These are phyloP conservation scores for Muscicapa comitata DNA, from an alignment of 2,797 vertebrate species.

Conservation along the genomic window DNA sequence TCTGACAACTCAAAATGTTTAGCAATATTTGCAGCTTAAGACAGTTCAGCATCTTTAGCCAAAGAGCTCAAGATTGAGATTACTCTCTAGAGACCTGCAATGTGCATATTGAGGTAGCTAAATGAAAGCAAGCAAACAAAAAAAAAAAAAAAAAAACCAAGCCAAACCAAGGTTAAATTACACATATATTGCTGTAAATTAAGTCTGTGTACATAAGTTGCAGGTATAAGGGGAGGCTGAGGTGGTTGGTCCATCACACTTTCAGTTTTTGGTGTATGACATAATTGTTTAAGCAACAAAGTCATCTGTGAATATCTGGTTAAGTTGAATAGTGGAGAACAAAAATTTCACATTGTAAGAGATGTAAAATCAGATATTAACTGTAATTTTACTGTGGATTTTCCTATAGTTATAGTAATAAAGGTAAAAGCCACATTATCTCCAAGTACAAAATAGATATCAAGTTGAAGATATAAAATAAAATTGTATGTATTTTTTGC, in stretches of 20 bases:
- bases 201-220: background rate
- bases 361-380: background rate
- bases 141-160: no score
- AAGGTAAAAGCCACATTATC: background rate
- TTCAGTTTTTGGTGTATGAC: background rate
- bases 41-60: background rate
- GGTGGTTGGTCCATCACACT: background rate
- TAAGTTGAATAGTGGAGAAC: background rate
- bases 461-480: background rate
- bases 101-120: background rate
- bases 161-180: background rate
- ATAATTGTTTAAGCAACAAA: background rate
- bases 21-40: background rate
- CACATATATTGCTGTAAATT: background rate
- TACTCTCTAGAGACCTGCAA: background rate
- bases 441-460: background rate
- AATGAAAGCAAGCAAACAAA: background rate
- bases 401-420: background rate
- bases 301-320: background rate
- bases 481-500: background rate
- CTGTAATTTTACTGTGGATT: background rate
- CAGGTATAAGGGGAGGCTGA: background rate
- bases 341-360: background rate
- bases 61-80: background rate
- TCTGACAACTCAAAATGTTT: background rate